Evolutionary conservation across 2,113 vertebrate species (phyloP).

Genomic region (Aplodontia rufa): DNA sequence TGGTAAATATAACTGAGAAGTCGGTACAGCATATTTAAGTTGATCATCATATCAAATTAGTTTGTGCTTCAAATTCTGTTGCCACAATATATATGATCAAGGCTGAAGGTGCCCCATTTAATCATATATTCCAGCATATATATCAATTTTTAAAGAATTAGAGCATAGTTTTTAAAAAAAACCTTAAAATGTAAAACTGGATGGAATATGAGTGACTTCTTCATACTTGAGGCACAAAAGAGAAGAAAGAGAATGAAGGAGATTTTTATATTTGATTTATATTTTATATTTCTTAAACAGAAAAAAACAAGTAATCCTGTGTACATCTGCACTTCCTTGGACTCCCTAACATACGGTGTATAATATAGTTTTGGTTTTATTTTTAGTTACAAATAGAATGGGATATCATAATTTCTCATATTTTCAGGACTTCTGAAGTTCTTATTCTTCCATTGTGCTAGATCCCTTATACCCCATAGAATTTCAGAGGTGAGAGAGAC

Average conservation of each 20-base stretch:
- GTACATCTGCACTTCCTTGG: not conserved
- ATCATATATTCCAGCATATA: not conserved
- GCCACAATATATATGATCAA: not conserved
- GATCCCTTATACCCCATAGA: not conserved
- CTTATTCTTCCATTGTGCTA: not conserved
- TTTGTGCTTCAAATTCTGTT: slow-evolving; percentile 27
- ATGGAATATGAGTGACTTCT: not conserved
- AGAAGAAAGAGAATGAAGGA: not conserved
- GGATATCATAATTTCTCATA: not conserved
- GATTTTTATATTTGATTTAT: not conserved
- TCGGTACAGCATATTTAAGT: slow-evolving; percentile 5
- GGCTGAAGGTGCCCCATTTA: not conserved
- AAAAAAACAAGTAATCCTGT: not conserved
- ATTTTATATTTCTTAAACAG: too few species aligned
- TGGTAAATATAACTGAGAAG: not conserved
- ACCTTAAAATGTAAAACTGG: not conserved
- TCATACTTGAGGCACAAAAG: not conserved
- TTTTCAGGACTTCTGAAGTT: not conserved
- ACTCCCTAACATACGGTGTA: not conserved
- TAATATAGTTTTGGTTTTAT: not conserved
- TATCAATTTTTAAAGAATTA: not conserved
- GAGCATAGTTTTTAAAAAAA: not conserved
- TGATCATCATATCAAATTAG: not conserved
- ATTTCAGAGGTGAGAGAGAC: not conserved
- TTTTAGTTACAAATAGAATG: not conserved